Conservation (phyloP, 2,113 vertebrate species). For the Rhizomys pruinosus region DNA sequence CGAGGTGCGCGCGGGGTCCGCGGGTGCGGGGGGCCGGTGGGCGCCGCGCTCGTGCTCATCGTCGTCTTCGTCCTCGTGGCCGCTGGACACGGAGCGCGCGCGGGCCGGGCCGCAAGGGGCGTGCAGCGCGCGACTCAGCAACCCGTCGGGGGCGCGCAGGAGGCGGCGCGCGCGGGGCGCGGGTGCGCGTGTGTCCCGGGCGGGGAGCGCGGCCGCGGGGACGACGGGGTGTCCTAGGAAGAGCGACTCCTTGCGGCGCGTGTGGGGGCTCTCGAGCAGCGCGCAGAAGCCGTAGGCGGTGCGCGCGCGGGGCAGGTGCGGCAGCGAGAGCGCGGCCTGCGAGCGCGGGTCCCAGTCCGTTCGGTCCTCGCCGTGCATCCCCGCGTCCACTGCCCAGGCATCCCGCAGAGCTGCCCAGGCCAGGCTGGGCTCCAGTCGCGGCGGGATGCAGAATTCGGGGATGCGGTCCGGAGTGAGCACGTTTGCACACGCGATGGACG, state of each 20-base stretch:
- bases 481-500: slow-evolving; percentile 27
- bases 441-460: slow-evolving; percentile 83
- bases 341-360: slow-evolving; percentile 93
- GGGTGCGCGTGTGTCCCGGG: slow-evolving; percentile 72
- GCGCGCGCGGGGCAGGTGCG: slow-evolving; percentile 89
- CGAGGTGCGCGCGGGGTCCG: slow-evolving; percentile 88
- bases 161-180: slow-evolving; percentile 85
- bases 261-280: slow-evolving; percentile 93
- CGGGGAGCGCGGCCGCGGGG: no score
- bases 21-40: slow-evolving; percentile 14
- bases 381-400: not conserved
- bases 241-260: slow-evolving; percentile 92
- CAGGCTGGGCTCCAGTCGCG: slow-evolving; percentile 39
- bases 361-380: rapidly evolving
- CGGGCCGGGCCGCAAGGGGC: not conserved
- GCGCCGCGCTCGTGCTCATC: not conserved
- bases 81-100: not conserved
- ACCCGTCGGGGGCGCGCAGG: slow-evolving; percentile 84
- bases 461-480: slow-evolving; percentile 82
- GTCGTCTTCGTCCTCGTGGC: no score
- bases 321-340: slow-evolving; percentile 92
- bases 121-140: slow-evolving; percentile 59
- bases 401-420: not conserved
- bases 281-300: slow-evolving; percentile 93
- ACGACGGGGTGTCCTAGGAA: slow-evolving; percentile 85